Conservation (phyloP, 2,113 vertebrate genomes). For the Amphiprion percula region DNA sequence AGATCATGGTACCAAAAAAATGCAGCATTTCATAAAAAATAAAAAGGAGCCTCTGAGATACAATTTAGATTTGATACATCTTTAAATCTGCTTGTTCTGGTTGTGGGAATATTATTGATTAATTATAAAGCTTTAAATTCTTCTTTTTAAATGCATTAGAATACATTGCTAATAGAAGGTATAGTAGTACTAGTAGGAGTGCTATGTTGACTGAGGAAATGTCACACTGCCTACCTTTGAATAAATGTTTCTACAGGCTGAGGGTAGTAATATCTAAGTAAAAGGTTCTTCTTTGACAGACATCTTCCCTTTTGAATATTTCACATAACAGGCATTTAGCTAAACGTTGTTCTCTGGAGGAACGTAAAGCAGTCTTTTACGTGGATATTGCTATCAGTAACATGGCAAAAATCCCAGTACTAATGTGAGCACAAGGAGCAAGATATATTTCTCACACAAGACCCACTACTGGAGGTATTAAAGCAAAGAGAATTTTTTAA, state of each 20-base stretch:
- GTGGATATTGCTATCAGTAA: conserved; percentile 13
- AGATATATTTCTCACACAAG: conserved; percentile 12
- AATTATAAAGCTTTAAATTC: background rate
- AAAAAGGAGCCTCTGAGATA: background rate
- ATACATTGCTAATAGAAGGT: background rate
- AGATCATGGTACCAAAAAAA: background rate
- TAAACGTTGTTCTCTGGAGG: conserved; percentile 21
- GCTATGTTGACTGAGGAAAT: background rate
- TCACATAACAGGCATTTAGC: conserved; percentile 29
- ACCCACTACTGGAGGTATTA: conserved; percentile 31
- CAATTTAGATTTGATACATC: background rate
- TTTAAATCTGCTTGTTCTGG: background rate
- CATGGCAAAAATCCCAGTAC: conserved; percentile 6
- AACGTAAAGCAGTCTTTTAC: conserved; percentile 17
- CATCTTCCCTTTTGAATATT: conserved; percentile 41
- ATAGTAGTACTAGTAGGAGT: background rate
- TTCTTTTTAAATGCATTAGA: background rate
- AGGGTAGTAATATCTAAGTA: background rate
- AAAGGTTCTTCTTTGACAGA: conserved; percentile 18
- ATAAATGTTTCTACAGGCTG: conserved; percentile 8
- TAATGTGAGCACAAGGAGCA: conserved; percentile 21
- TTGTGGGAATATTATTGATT: conserved; percentile 1
- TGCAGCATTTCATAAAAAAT: background rate
- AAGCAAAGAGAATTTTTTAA: conserved; percentile 5
- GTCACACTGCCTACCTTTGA: background rate